Evolutionary conservation across 37 sponge, comb jelly and placozoan species (phyloP).

Genomic region (Bolinopsis microptera): DNA sequence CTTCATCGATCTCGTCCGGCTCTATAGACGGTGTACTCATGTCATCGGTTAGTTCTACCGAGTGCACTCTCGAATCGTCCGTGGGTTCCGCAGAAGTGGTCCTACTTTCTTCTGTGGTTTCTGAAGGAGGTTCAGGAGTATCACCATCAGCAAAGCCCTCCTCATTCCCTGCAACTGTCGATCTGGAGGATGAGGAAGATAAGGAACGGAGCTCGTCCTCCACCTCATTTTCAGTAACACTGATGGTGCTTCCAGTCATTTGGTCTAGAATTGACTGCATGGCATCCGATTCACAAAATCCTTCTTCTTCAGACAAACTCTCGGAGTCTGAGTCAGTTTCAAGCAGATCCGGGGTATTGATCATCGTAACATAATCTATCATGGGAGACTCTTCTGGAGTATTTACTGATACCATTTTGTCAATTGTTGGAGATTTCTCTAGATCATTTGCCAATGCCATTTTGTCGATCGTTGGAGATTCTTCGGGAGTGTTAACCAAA

Average conservation of each 20-base stretch:
- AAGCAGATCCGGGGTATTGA: not conserved
- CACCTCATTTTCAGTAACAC: not conserved
- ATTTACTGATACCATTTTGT: not conserved
- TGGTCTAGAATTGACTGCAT: constrained; percentile 28
- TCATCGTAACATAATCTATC: not conserved
- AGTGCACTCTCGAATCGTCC: not conserved
- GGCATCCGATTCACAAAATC: constrained; percentile 62
- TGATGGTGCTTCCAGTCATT: not conserved
- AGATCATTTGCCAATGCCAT: not conserved
- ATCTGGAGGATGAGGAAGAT: constrained; percentile 14
- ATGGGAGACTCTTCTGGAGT: not conserved
- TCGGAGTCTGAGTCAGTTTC: not conserved
- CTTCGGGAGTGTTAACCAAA: not conserved
- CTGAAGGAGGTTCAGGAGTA: not conserved
- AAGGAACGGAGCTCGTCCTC: not conserved
- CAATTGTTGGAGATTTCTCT: not conserved
- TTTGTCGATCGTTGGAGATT: not conserved
- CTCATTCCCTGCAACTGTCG: not conserved
- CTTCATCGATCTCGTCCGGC: not conserved
- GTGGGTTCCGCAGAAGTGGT: not conserved
- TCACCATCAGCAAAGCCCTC: not conserved
- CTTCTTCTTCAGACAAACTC: constrained; percentile 27
- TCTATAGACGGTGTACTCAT: not conserved
- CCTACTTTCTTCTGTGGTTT: too few relatives aligned
- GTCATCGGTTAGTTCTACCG: not conserved